Evolutionary conservation across 2,113 vertebrate genomes (phyloP), one percentile per base, ranked within the genome.

Genomic region (Dipodomys stephensi): DNA sequence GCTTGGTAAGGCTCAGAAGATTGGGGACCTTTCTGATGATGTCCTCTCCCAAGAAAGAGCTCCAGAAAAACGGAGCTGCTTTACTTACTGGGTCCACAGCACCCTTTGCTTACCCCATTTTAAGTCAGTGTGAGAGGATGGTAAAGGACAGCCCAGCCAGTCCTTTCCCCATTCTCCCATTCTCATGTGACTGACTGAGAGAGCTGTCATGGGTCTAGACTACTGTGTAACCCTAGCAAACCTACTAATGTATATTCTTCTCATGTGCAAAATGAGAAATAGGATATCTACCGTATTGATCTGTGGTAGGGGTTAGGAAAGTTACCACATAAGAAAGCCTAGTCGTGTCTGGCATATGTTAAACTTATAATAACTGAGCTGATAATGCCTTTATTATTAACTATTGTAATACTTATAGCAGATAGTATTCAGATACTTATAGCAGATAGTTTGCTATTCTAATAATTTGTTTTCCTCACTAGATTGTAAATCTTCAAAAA

Each of bases 401-500:
- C 35, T 71, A 4, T 19, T n/a, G 4, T 23, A 32, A 76, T 4
- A 85, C 77, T 8, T n/a, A 25, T 44, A 80, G 27, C 1, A 72
- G 73, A 30, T 3, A 35, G 6, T 46, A 87, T 96, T 95, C 82
- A n/a, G n/a, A 76, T 4, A 85, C 77, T 8, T n/a, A 25, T 44
- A 80, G 27, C 1, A 72, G 73, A 30, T 3, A 35, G 6, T 32
- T 74, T 65, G 22, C 60, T 93, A 88, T 69, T 85, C 7, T 23
- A 72, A 35, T 81, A 18, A 82, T 80, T 49, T 91, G 27, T 94
- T 91, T 93, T 92, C 35, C 32, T 72, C 25, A 67, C 49, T 85
- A 82, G 72, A 81, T 74, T 20, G 11, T 57, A 78, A 78, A 76
- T 69, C 39, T 78, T 60, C 80, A 77, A 30, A 86, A 89, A 68